Conservation (phyloP, 2,113 vertebrate genomes). For the Ginglymostoma cirratum region DNA sequence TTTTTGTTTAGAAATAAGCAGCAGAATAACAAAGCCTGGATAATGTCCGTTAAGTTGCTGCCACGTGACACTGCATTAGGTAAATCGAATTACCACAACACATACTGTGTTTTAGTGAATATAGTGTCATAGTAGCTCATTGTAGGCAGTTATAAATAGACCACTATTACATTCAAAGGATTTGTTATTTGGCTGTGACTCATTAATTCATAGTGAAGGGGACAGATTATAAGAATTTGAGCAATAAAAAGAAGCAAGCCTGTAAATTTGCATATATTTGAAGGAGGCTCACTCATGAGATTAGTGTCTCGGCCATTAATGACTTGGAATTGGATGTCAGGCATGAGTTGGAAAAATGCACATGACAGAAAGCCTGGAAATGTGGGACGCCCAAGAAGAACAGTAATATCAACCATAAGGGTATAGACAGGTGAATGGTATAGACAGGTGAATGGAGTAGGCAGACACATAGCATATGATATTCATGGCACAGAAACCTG, state of each 20-base stretch:
- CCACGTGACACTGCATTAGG: not conserved
- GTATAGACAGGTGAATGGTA: not conserved
- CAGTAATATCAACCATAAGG: not conserved
- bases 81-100: constrained; percentile 9
- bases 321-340: not conserved
- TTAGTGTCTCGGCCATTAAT: not conserved
- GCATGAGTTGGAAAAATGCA: not conserved
- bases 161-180: not conserved
- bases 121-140: too few species aligned
- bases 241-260: not conserved
- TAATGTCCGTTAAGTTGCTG: not conserved
- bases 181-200: not conserved
- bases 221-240: constrained; percentile 8
- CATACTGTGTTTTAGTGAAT: not conserved
- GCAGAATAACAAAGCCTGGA: not conserved
- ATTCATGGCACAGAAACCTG: not conserved
- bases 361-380: not conserved
- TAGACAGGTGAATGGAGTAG: not conserved
- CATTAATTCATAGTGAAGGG: not conserved
- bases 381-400: not conserved
- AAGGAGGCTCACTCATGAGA: not conserved
- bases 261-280: not conserved
- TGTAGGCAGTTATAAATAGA: not conserved
- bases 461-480: not conserved
- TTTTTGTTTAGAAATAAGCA: not conserved